phyloP scores from a whole-genome alignment of 2,797 vertebrate species.

The Furcifer pardalis region DNA sequence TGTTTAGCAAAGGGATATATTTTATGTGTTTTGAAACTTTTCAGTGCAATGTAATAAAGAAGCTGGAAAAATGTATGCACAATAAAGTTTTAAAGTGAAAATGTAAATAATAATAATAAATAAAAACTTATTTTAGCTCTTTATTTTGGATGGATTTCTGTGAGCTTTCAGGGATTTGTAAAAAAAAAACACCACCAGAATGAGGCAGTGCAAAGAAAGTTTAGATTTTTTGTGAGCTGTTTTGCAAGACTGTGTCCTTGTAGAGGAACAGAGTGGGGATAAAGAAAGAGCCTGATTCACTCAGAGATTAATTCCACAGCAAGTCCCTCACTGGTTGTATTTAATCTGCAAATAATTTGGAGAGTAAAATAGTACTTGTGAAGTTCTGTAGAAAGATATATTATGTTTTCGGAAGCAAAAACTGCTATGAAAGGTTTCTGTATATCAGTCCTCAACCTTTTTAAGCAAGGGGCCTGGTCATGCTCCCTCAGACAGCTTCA shows the following conservation, averaged over 20 bases:
- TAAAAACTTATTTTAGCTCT: slow-evolving; percentile 60
- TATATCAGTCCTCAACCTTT: too few relatives aligned
- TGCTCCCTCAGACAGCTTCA: too few relatives aligned
- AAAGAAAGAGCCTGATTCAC: not conserved
- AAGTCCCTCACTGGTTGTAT: not conserved
- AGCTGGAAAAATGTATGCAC: slow-evolving; percentile 74
- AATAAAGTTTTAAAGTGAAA: slow-evolving; percentile 80
- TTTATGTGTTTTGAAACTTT: slow-evolving; percentile 84
- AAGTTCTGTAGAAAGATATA: not conserved
- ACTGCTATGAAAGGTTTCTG: not conserved
- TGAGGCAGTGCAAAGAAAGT: not conserved
- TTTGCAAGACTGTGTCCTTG: not conserved
- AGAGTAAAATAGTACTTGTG: not conserved
- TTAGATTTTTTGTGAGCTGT: not conserved
- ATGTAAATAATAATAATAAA: slow-evolving; percentile 77
- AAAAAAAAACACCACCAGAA: not conserved
- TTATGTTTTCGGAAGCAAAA: not conserved
- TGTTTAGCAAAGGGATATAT: slow-evolving; percentile 80
- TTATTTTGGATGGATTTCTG: slow-evolving; percentile 36
- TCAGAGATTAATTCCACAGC: not conserved
- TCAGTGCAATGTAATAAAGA: slow-evolving; percentile 80
- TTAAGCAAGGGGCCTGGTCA: too few relatives aligned
- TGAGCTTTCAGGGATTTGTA: not conserved
- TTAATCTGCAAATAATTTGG: not conserved
- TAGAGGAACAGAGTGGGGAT: not conserved